Conservation (phyloP, 2,797 vertebrate species). For the Pyrocephalus nanus region DNA sequence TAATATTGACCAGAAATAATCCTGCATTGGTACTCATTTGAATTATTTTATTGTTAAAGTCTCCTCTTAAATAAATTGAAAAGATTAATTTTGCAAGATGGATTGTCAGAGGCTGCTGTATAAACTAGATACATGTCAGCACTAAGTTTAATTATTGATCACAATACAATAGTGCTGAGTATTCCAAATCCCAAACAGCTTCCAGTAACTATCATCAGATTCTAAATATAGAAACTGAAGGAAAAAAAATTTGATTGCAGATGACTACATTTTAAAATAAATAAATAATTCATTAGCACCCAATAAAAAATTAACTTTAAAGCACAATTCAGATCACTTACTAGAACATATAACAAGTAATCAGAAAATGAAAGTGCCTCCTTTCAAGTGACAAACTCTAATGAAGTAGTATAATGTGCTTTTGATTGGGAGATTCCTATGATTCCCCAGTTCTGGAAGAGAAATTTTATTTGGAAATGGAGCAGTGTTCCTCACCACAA, state of each 20-base stretch:
- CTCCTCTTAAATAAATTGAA: constrained; percentile 85
- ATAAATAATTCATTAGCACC: constrained; percentile 78
- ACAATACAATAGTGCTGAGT: constrained; percentile 94
- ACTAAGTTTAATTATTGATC: constrained; percentile 92
- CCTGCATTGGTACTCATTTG: constrained; percentile 73
- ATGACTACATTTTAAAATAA: constrained; percentile 79
- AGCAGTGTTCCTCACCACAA: not conserved
- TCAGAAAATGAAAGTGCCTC: constrained; percentile 42
- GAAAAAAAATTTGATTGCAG: constrained; percentile 74
- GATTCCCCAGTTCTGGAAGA: not conserved
- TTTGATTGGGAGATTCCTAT: constrained; percentile 5
- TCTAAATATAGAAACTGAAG: constrained; percentile 79
- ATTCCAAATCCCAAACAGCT: constrained; percentile 81
- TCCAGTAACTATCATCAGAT: constrained; percentile 88
- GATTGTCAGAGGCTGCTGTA: constrained; percentile 82
- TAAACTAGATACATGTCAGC: constrained; percentile 88
- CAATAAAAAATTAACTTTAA: constrained; percentile 78
- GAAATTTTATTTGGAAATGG: constrained; percentile 24
- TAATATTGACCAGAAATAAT: constrained; percentile 83
- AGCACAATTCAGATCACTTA: constrained; percentile 65
- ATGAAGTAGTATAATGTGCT: constrained; percentile 25
- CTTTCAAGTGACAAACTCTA: constrained; percentile 56
- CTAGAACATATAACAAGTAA: constrained; percentile 45
- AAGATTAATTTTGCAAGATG: constrained; percentile 85
- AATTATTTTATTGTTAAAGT: constrained; percentile 83